Conservation (phyloP, 2,113 vertebrate genomes). For the Etheostoma cragini region DNA sequence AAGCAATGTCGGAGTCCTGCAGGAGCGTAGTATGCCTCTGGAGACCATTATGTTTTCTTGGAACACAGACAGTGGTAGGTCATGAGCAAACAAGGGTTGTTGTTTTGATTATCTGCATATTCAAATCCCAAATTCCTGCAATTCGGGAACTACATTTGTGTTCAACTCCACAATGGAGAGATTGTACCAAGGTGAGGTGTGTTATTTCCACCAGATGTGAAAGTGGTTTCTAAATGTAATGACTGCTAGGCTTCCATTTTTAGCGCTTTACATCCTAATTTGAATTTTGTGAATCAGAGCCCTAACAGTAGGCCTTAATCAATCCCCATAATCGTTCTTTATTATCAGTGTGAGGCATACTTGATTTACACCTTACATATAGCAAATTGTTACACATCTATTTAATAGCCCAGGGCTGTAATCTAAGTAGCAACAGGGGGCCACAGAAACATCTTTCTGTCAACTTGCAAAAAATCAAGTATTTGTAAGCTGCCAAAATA, state of each 20-base stretch:
- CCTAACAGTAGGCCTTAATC: slow-evolving; percentile 54
- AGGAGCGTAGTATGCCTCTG: slow-evolving; percentile 13
- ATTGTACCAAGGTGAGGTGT: slow-evolving; percentile 47
- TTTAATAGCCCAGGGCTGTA: slow-evolving; percentile 35
- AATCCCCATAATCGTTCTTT: slow-evolving; percentile 48
- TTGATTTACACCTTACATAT: slow-evolving; percentile 51
- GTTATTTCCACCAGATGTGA: slow-evolving; percentile 38
- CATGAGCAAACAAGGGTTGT: slow-evolving; percentile 27
- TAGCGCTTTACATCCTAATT: slow-evolving; percentile 41
- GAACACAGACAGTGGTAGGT: slow-evolving; percentile 8
- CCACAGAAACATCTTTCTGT: slow-evolving; percentile 38
- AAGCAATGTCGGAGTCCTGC: slow-evolving; percentile 58
- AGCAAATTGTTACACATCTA: slow-evolving; percentile 38
- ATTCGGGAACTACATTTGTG: background rate
- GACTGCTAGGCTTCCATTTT: slow-evolving; percentile 32
- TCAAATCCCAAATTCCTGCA: slow-evolving; percentile 17
- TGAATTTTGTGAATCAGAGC: slow-evolving; percentile 49
- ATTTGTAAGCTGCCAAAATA: slow-evolving; percentile 33
- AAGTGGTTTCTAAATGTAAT: slow-evolving; percentile 35
- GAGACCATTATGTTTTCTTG: slow-evolving; percentile 42
- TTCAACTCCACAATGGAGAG: background rate
- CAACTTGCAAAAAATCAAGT: slow-evolving; percentile 39
- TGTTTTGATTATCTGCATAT: slow-evolving; percentile 17
- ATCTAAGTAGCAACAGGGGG: slow-evolving; percentile 35
- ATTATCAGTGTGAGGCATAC: slow-evolving; percentile 36